Conservation (phyloP, 2,113 vertebrate genomes). For the Poeciliopsis occidentalis region DNA sequence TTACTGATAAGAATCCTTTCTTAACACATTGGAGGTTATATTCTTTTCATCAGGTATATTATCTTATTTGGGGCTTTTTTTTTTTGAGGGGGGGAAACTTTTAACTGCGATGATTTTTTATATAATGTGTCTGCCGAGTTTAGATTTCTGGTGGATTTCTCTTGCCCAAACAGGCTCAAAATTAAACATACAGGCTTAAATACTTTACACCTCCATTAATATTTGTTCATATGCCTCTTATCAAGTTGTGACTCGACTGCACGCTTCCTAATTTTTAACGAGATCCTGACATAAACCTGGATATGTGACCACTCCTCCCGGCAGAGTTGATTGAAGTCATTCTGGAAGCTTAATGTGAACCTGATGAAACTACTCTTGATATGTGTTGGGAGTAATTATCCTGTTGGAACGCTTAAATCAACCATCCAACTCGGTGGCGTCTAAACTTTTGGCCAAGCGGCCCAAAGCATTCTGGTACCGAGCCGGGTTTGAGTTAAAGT, state of each 20-base stretch:
- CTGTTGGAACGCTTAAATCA: too few species aligned
- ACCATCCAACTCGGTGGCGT: too few species aligned
- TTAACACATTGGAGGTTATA: not conserved
- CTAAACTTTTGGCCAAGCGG: too few species aligned
- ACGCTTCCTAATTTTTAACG: not conserved
- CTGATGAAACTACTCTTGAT: too few species aligned
- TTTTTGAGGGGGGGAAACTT: not conserved
- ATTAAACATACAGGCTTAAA: not conserved
- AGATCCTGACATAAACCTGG: not conserved
- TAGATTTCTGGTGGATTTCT: not conserved
- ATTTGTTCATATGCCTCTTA: too few species aligned
- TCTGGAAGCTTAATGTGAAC: too few species aligned
- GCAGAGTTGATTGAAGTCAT: too few species aligned
- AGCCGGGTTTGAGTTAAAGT: too few species aligned
- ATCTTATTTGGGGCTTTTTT: not conserved
- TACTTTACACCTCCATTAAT: not conserved
- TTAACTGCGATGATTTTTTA: not conserved
- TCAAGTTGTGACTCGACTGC: too few species aligned
- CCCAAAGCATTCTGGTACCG: too few species aligned
- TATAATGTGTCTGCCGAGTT: not conserved
- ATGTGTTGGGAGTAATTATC: too few species aligned
- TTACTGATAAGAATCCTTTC: not conserved
- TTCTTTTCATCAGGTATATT: too few species aligned
- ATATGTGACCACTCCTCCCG: not conserved
- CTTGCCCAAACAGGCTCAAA: not conserved